phyloP scores from a whole-genome alignment of 2,888 invertebrate genomes.

The Hecatera dysodea region DNA sequence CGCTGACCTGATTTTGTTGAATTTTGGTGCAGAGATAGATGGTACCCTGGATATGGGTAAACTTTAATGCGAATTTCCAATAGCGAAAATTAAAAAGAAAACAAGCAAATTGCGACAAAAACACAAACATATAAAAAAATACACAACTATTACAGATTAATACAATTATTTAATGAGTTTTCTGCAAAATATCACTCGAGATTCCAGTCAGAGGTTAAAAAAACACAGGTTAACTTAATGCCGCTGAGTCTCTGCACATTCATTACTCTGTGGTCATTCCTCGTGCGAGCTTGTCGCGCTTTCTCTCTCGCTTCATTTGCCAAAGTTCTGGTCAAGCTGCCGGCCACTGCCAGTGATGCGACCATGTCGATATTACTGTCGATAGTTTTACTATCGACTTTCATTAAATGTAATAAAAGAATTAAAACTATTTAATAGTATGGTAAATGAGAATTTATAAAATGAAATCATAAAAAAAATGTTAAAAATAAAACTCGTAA shows the following conservation, averaged over 20 bases:
- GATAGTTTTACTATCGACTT: constrained; percentile 1
- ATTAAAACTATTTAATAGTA: no score
- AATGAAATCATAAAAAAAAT: no score
- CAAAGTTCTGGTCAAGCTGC: constrained; percentile 86
- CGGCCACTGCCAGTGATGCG: constrained; percentile 62
- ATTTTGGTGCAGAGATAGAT: no score
- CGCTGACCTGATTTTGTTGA: no score
- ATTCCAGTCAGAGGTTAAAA: background rate
- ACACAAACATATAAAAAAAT: background rate
- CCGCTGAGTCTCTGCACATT: constrained; percentile 54
- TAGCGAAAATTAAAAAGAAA: no score
- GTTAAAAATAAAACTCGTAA: no score
- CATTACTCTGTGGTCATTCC: constrained; percentile 73
- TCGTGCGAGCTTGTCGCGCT: constrained; percentile 75
- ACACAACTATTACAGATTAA: background rate
- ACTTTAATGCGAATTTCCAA: no score
- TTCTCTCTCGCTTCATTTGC: constrained; percentile 85
- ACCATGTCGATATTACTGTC: constrained; percentile 42
- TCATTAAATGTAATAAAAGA: background rate
- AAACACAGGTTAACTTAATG: background rate
- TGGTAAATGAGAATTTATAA: no score
- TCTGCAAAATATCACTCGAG: background rate
- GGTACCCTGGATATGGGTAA: no score
- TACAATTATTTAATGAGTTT: background rate
- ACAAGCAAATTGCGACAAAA: background rate